Percentiles rank a stretch among this genome's conserved stretches.
phyloP scores from a whole-genome alignment of 2,888 invertebrate species.

The Falcaria lacertinaria region DNA sequence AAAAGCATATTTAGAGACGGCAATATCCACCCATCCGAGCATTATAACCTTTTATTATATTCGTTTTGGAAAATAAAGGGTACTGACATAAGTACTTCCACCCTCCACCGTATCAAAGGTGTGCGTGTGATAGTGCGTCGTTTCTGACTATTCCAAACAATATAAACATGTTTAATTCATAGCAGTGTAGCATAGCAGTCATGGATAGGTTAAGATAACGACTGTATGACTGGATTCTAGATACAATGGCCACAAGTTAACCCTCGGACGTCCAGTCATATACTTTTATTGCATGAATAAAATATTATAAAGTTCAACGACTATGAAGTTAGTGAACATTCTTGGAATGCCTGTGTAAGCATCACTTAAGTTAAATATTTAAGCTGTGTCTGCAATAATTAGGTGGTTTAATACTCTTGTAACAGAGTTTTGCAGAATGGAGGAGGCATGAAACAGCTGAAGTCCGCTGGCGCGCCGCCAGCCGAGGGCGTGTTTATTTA shows the following conservation, averaged over 20 bases:
- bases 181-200: neutral
- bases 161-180: neutral
- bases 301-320: neutral
- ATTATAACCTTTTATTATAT: neutral
- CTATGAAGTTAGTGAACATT: neutral
- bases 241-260: neutral
- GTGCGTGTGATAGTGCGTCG: too few relatives aligned
- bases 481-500: constrained; percentile 18
- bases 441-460: constrained; percentile 7
- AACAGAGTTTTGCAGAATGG: neutral
- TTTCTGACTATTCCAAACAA: neutral
- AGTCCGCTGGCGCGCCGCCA: constrained; percentile 22
- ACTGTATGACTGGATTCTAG: neutral
- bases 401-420: neutral
- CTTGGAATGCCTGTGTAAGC: neutral
- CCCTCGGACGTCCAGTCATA: neutral
- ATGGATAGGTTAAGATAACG: neutral
- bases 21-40: too few relatives aligned
- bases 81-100: neutral
- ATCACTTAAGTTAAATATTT: constrained; percentile 1
- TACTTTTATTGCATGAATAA: neutral
- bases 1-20: too few relatives aligned
- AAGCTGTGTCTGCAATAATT: neutral
- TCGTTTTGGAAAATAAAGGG: neutral
- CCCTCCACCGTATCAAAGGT: neutral